Evolutionary conservation across 2,888 invertebrate genomes (phyloP).

Genomic region (Drosophila mayaguana): DNA sequence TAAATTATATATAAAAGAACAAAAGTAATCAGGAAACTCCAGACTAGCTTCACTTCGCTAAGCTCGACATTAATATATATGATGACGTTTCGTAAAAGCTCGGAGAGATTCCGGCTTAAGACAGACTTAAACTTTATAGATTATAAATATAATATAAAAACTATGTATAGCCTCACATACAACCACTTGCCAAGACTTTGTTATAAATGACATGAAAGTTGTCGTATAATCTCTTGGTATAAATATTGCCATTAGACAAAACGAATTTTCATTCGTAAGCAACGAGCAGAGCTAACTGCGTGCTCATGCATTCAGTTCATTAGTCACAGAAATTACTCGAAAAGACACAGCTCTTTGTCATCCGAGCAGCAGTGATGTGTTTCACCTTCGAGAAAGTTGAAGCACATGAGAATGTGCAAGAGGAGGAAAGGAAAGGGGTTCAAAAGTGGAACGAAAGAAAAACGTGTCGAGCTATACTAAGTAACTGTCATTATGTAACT

Average conservation of each 20-base stretch:
- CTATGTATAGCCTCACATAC: not conserved
- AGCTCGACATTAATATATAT: too few species aligned
- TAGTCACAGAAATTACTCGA: slow-evolving; percentile 21
- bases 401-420: not conserved
- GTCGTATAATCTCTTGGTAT: not conserved
- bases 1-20: too few species aligned
- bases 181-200: too few species aligned
- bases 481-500: slow-evolving; percentile 62
- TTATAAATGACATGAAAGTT: not conserved
- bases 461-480: slow-evolving; percentile 60
- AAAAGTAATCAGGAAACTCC: too few species aligned
- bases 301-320: slow-evolving; percentile 14
- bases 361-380: not conserved
- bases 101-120: too few species aligned
- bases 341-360: slow-evolving; percentile 4
- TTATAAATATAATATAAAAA: not conserved
- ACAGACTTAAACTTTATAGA: not conserved
- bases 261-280: not conserved
- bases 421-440: not conserved
- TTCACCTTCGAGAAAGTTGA: slow-evolving; percentile 5
- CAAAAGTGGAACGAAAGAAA: slow-evolving; percentile 13
- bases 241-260: not conserved
- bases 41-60: too few species aligned
- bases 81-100: too few species aligned
- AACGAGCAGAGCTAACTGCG: not conserved